phyloP scores from a whole-genome alignment of 2,797 vertebrate genomes.

The Cephalopachus bancanus region DNA sequence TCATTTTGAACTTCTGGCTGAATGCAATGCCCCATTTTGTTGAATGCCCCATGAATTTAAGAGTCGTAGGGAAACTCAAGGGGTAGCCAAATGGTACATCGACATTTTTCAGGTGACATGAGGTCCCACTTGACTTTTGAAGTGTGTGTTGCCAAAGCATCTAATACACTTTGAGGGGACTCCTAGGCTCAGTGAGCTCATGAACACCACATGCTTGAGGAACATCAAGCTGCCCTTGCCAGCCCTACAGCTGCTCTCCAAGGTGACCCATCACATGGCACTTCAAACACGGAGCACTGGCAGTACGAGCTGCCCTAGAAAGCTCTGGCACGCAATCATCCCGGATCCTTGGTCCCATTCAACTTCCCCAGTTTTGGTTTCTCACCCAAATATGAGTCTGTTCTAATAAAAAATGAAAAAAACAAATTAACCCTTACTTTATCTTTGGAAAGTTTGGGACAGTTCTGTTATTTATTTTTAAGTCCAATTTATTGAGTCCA shows the following conservation, averaged over 20 bases:
- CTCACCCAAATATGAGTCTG: neutral
- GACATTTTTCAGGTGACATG: neutral
- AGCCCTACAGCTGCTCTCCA: neutral
- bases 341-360: neutral
- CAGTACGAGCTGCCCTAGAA: too few relatives aligned
- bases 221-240: neutral
- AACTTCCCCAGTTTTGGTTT: neutral
- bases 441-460: neutral
- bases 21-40: neutral
- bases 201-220: neutral
- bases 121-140: neutral
- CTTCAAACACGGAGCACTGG: neutral
- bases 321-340: neutral
- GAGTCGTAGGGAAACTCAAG: neutral
- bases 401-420: neutral
- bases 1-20: neutral
- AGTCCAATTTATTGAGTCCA: neutral
- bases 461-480: neutral
- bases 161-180: neutral
- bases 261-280: neutral
- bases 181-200: neutral
- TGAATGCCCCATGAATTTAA: neutral
- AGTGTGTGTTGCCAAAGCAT: neutral
- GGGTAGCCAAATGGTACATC: neutral
- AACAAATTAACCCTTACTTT: neutral